Base-by-base conservation (phyloP, 2,888 invertebrate species). In the Tethea ocularis region DNA sequence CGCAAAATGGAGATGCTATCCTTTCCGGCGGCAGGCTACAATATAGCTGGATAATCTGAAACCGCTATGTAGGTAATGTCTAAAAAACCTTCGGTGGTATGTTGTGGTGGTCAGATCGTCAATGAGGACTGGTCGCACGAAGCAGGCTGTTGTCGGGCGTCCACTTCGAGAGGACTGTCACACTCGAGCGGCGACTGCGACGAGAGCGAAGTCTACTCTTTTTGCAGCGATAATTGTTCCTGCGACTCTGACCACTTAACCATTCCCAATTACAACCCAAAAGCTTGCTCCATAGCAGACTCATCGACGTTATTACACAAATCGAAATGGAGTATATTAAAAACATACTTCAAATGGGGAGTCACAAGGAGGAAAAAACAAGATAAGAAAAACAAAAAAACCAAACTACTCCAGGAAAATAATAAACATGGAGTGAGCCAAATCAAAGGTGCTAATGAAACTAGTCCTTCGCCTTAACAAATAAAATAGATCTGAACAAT, bases 131-230 rank as follows among this genome's bases (percentile, higher is more conserved):
- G 77, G 75, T 77, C 78, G 8, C 64, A 67, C n/a, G 78, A 78
- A 23, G 75, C 67, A 51, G 60, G 69, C 13, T 60, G 71, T 26
- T 84, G 85, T 57, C 78, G 75, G 2, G 82, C 90, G 0, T 82
- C 90, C 7, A 90, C 89, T 10, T 90, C 89, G 3, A 77, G 83
- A 33, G 87, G 84, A 1, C 61, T 85, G 22, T 78, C 83, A 15
- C 77, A 71, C 55, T 84, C 82, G 1, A 84, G 83, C 58, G 86
- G 84, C 2, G 86, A 88, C 63, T 79, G 60, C 59, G 82, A 82
- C 38, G 70, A 61, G 29, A 74, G 71, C 58, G 82, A 80, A 4
- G 65, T 67, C 1, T 70, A 68, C 58, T 82, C 82, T 1, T 71
- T 66, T 54, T 80, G 75, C 62, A 75, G 77, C 58, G 38, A 38